phyloP scores from a whole-genome alignment of 2,888 invertebrate species.

The Cheiracanthium punctorium region DNA sequence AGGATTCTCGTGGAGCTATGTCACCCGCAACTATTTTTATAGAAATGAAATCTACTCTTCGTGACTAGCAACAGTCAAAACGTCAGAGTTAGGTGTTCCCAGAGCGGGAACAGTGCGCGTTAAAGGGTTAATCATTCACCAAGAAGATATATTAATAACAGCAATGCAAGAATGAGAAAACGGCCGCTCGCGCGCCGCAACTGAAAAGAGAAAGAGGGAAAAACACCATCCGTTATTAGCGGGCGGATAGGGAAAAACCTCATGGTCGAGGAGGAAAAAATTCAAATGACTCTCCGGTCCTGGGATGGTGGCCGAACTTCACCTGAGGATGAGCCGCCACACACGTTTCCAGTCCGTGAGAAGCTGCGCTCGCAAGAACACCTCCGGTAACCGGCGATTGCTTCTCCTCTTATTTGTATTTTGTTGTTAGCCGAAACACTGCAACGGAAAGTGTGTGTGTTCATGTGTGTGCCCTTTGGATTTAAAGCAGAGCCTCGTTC shows the following conservation, averaged over 20 bases:
- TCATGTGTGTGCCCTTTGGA: not conserved
- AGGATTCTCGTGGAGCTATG: too few species aligned
- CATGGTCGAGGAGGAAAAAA: not conserved
- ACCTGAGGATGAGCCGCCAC: conserved; percentile 9
- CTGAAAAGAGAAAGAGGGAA: not conserved
- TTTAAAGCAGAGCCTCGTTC: not conserved
- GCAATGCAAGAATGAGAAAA: not conserved
- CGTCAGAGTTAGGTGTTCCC: too few species aligned
- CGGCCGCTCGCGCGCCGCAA: not conserved
- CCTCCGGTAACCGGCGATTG: not conserved
- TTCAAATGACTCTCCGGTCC: conserved; percentile 4
- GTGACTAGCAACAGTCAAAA: too few species aligned
- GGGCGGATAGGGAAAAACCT: conserved; percentile 10
- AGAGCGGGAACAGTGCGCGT: too few species aligned
- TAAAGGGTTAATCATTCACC: too few species aligned
- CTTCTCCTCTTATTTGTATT: not conserved
- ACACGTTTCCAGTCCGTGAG: not conserved
- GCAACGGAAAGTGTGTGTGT: not conserved
- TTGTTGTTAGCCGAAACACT: not conserved
- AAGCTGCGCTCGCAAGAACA: not conserved
- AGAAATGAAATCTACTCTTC: too few species aligned
- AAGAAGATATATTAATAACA: not conserved
- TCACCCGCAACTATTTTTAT: too few species aligned
- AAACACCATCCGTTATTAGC: conserved; percentile 12
- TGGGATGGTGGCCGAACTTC: conserved; percentile 13